phyloP scores from a whole-genome alignment of 2,888 invertebrate species.

The Antheraea yamamai region DNA sequence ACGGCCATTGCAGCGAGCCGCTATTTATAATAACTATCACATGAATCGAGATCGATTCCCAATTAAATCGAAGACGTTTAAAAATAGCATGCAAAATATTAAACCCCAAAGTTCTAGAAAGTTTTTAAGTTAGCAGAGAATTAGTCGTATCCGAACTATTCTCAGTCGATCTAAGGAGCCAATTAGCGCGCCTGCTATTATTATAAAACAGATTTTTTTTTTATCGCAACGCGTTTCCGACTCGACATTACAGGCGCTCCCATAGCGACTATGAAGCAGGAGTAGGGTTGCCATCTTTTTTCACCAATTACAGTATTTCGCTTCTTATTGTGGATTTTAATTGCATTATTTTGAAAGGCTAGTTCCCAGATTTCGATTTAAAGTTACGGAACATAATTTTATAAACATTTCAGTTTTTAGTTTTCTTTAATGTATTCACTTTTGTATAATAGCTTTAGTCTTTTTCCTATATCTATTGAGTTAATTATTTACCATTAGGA shows the following conservation, averaged over 20 bases:
- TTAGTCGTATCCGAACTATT: slow-evolving; percentile 9
- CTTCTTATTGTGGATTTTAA: too few relatives aligned
- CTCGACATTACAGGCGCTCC: slow-evolving; percentile 29
- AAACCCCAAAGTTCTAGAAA: not conserved
- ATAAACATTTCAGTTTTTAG: too few relatives aligned
- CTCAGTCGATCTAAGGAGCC: slow-evolving; percentile 45
- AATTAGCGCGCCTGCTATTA: slow-evolving; percentile 46
- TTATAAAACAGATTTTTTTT: slow-evolving; percentile 40
- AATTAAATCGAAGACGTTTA: not conserved
- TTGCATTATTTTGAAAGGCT: too few relatives aligned
- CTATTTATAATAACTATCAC: not conserved
- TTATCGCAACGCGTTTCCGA: slow-evolving; percentile 34
- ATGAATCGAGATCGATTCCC: not conserved
- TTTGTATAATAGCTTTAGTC: not conserved
- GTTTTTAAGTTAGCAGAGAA: slow-evolving; percentile 9
- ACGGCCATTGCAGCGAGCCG: too few relatives aligned
- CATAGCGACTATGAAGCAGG: not conserved
- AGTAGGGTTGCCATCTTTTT: not conserved
- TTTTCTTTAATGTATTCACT: not conserved
- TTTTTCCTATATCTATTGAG: not conserved
- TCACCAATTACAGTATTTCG: not conserved
- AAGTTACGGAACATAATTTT: too few relatives aligned
- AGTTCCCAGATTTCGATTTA: too few relatives aligned
- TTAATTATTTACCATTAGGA: not conserved
- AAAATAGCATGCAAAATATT: not conserved